Percentiles rank a stretch among this genome's conserved stretches.
Conservation (phyloP, 2,797 vertebrate genomes). For the Picus viridis region DNA sequence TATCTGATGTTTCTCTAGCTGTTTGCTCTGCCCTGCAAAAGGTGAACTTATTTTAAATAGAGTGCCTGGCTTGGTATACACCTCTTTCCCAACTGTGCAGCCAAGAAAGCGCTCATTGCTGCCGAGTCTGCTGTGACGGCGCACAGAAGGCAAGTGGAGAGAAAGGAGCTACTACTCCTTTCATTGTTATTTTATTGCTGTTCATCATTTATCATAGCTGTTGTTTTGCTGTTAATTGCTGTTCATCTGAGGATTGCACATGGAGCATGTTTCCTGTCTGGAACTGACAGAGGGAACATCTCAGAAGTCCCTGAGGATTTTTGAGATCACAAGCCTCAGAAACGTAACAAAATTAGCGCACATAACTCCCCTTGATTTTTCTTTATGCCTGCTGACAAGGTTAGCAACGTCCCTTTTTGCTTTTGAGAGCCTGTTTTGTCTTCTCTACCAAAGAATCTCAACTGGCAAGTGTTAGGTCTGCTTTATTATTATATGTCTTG, state of each 20-base stretch:
- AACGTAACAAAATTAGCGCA: conserved; percentile 33
- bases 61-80: not conserved
- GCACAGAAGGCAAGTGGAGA: not conserved
- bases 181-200: not conserved
- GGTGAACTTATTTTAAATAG: not conserved
- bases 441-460: not conserved
- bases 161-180: not conserved
- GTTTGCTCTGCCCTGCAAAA: not conserved
- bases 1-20: not conserved
- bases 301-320: conserved; percentile 5
- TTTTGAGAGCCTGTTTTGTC: not conserved
- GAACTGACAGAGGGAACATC: not conserved
- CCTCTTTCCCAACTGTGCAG: not conserved
- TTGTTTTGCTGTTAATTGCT: not conserved
- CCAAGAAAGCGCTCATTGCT: not conserved
- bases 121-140: not conserved
- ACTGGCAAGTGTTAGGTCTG: not conserved
- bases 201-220: not conserved
- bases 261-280: not conserved
- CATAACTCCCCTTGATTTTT: conserved; percentile 19
- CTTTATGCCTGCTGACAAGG: conserved; percentile 1
- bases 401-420: not conserved
- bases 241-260: not conserved
- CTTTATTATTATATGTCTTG: not conserved
- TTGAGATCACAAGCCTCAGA: conserved; percentile 11